phyloP scores from a whole-genome alignment of 2,113 vertebrate species.

The Nymphicus hollandicus region DNA sequence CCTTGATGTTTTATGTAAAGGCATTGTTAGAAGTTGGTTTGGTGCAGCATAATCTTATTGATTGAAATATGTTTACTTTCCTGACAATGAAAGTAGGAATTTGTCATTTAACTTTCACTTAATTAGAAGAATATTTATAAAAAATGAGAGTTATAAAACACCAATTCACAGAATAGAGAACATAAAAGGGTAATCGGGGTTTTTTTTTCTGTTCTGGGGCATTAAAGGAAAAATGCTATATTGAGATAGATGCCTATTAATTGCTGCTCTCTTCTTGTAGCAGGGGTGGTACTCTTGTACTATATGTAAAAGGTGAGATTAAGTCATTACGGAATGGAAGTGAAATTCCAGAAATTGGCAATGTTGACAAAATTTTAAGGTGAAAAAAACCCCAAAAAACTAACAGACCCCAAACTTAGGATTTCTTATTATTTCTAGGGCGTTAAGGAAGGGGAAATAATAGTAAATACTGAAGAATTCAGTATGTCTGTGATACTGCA shows the following conservation, averaged over 20 bases:
- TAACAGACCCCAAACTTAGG: not conserved
- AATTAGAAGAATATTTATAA: not conserved
- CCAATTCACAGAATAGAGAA: not conserved
- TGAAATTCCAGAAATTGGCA: not conserved
- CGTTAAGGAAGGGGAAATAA: not conserved
- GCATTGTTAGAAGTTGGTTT: constrained; percentile 14
- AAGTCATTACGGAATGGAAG: not conserved
- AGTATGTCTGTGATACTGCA: not conserved
- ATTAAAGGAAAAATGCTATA: not conserved
- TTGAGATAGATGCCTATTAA: not conserved
- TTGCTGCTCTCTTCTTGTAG: not conserved
- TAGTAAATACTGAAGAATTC: not conserved
- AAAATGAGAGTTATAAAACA: not conserved
- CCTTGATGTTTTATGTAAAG: constrained; percentile 11
- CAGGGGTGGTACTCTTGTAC: not conserved
- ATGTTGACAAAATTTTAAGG: not conserved
- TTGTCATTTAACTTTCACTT: not conserved
- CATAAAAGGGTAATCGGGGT: not conserved
- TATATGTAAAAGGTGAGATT: not conserved
- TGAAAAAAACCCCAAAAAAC: not conserved
- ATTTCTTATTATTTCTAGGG: not conserved
- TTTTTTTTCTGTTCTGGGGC: not conserved
- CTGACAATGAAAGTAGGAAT: not conserved
- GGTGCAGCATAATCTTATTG: not conserved
- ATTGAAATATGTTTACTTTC: constrained; percentile 19